phyloP scores from a whole-genome alignment of 2,113 vertebrate genomes.

The Halcyon senegalensis region DNA sequence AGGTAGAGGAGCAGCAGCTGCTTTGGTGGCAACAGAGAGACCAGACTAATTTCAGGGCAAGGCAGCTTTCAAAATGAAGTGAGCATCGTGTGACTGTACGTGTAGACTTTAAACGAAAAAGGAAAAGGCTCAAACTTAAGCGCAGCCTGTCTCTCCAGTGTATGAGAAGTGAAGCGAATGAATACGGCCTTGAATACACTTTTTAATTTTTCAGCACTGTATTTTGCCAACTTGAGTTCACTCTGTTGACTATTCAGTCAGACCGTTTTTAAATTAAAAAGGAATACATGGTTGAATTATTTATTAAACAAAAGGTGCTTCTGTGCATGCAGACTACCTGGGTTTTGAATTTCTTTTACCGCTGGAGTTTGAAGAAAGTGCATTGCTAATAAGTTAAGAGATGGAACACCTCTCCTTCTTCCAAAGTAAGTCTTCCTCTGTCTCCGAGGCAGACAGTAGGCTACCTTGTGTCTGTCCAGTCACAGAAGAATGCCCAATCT shows the following conservation, averaged over 20 bases:
- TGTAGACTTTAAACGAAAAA: slow-evolving; percentile 40
- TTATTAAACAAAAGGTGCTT: slow-evolving; percentile 67
- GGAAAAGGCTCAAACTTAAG: slow-evolving; percentile 19
- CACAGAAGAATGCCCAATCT: neutral
- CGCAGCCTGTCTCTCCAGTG: slow-evolving; percentile 12
- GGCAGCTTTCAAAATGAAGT: slow-evolving; percentile 43
- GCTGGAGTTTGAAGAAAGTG: slow-evolving; percentile 39
- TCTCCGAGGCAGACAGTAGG: neutral
- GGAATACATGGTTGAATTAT: slow-evolving; percentile 65
- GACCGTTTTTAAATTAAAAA: slow-evolving; percentile 62
- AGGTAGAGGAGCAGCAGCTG: neutral
- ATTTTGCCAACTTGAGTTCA: slow-evolving; percentile 63
- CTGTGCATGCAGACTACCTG: slow-evolving; percentile 52
- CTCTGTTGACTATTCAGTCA: slow-evolving; percentile 67
- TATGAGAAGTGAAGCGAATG: slow-evolving; percentile 36
- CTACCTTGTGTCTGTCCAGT: neutral
- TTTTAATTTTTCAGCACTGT: slow-evolving; percentile 66
- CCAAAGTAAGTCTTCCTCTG: neutral
- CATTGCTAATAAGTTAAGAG: slow-evolving; percentile 41
- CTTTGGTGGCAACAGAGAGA: neutral
- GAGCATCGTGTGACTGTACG: neutral
- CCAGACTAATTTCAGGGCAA: slow-evolving; percentile 13
- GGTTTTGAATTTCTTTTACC: slow-evolving; percentile 43
- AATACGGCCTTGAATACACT: slow-evolving; percentile 42
- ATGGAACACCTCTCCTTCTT: slow-evolving; percentile 2